phyloP scores from a whole-genome alignment of 2,113 vertebrate genomes.

The Ellobius talpinus region DNA sequence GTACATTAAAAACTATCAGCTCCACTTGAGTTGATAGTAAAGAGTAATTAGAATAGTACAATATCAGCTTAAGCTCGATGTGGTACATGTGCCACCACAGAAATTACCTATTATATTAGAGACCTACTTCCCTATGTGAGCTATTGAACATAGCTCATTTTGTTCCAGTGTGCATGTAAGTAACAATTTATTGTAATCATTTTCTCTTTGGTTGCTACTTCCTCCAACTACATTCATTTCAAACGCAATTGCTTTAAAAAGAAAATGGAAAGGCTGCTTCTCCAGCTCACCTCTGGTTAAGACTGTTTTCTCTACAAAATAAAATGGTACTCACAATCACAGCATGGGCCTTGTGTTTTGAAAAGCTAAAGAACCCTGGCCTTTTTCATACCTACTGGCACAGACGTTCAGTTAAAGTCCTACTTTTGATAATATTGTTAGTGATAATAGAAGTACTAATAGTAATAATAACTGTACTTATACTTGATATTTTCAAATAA shows the following conservation, averaged over 20 bases:
- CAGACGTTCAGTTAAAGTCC: neutral
- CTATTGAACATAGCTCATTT: slow-evolving; percentile 62
- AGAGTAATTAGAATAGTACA: neutral
- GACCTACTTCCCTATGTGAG: slow-evolving; percentile 55
- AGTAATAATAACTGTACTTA: neutral
- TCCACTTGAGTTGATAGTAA: neutral
- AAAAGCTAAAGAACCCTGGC: neutral
- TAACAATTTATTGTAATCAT: slow-evolving; percentile 49
- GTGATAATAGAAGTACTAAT: neutral
- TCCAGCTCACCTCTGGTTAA: neutral
- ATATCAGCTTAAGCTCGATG: slow-evolving; percentile 56
- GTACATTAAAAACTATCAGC: slow-evolving; percentile 6
- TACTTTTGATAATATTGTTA: neutral
- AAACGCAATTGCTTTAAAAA: slow-evolving; percentile 13
- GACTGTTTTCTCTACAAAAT: neutral
- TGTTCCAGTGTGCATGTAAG: slow-evolving; percentile 44
- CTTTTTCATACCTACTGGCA: slow-evolving; percentile 14
- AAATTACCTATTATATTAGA: slow-evolving; percentile 66
- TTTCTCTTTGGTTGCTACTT: neutral
- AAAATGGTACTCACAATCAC: neutral
- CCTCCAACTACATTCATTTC: slow-evolving; percentile 6
- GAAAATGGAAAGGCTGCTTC: neutral
- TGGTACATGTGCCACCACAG: neutral
- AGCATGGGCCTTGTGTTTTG: neutral
- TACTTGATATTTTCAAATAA: neutral